Percentiles rank a stretch among this genome's conserved stretches.
Conservation (phyloP, 35 echinoderm and acorn worm genomes). For the Ophioderma brevispina region DNA sequence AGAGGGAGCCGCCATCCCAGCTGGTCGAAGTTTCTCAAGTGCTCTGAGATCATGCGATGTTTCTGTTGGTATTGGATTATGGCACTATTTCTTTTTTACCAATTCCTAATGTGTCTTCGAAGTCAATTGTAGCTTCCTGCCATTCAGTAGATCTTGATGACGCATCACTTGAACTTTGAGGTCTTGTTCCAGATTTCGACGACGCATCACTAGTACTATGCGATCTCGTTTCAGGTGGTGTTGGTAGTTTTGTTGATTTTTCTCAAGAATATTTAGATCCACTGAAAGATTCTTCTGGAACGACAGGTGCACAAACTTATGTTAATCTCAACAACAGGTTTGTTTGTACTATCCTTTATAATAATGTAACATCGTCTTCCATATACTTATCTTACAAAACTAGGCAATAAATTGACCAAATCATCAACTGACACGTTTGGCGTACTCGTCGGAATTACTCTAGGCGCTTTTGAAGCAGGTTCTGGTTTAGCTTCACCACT, state of each 20-base stretch:
- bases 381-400: not conserved
- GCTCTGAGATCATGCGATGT: no score
- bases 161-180: not conserved
- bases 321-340: not conserved
- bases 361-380: no score
- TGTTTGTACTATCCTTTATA: not conserved
- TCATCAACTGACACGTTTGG: not conserved
- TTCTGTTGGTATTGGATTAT: no score
- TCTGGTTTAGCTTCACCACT: not conserved
- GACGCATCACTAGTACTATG: not conserved
- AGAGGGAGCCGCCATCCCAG: no score
- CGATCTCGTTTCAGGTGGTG: not conserved
- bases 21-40: no score
- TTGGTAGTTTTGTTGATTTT: not conserved
- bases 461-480: not conserved
- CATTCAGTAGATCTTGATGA: not conserved
- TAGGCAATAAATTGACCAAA: not conserved
- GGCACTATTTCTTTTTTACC: no score
- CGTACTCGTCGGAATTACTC: no score
- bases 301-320: not conserved
- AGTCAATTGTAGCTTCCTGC: no score
- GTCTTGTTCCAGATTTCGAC: not conserved
- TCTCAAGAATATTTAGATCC: not conserved
- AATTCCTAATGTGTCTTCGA: no score
- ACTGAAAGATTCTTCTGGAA: not conserved